phyloP scores from a whole-genome alignment of 2,888 invertebrate genomes.

The Xanthorhoe spadicearia region DNA sequence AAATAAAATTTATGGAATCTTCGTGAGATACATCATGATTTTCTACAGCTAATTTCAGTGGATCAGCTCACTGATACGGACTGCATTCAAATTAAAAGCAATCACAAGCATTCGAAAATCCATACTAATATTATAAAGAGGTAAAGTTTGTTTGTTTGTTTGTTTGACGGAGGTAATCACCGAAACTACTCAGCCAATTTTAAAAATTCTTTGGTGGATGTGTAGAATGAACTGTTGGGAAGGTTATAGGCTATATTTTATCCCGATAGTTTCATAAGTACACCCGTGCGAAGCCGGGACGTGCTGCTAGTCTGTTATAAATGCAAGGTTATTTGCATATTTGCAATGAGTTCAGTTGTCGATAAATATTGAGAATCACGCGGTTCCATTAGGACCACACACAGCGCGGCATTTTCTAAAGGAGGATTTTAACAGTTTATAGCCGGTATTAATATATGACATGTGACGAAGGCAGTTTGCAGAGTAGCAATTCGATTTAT shows the following conservation, averaged over 20 bases:
- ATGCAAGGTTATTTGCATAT: conserved; percentile 55
- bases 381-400: conserved; percentile 72
- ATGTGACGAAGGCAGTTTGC: conserved; percentile 56
- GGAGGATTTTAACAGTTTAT: conserved; percentile 66
- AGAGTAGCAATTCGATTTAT: conserved; percentile 63
- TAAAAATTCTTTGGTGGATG: too few relatives aligned
- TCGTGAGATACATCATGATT: neutral
- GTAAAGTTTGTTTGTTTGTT: too few relatives aligned
- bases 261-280: too few relatives aligned
- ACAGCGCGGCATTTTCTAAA: conserved; percentile 58
- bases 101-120: conserved; percentile 32
- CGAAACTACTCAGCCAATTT: too few relatives aligned
- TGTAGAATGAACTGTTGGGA: too few relatives aligned
- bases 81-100: conserved; percentile 33
- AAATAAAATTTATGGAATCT: too few relatives aligned
- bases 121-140: too few relatives aligned
- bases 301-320: too few relatives aligned
- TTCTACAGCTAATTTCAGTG: neutral
- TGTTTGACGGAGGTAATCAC: too few relatives aligned
- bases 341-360: conserved; percentile 64
- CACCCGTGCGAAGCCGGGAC: too few relatives aligned
- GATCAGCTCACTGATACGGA: neutral
- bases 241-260: too few relatives aligned
- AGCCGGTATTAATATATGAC: conserved; percentile 57
- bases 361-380: conserved; percentile 74